Percentiles rank a stretch among this genome's conserved stretches.
Conservation (phyloP, 2,888 invertebrate genomes). For the Orthosia cruda region DNA sequence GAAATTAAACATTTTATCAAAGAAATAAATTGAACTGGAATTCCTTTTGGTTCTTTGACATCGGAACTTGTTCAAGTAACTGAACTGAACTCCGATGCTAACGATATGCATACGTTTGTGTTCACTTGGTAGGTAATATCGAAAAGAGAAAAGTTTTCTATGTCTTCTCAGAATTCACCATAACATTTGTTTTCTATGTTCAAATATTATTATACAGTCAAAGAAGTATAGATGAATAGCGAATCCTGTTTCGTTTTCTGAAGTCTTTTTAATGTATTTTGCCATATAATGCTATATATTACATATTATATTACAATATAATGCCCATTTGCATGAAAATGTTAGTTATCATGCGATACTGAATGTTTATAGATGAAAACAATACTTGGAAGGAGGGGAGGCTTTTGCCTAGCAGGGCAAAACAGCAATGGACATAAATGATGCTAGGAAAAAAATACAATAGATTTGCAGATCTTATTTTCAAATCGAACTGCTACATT, state of each 20-base stretch:
- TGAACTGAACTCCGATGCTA: slow-evolving; percentile 16
- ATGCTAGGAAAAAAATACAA: too few relatives aligned
- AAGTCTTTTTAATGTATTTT: background rate
- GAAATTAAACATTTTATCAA: slow-evolving; percentile 54
- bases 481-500: background rate
- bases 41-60: slow-evolving; percentile 44
- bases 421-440: too few relatives aligned
- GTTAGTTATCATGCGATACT: too few relatives aligned
- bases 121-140: background rate
- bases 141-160: slow-evolving; percentile 11
- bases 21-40: slow-evolving; percentile 49
- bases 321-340: too few relatives aligned
- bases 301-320: too few relatives aligned
- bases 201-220: background rate
- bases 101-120: slow-evolving; percentile 40
- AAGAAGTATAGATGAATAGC: too few relatives aligned
- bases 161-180: background rate
- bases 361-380: too few relatives aligned
- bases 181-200: background rate
- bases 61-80: background rate
- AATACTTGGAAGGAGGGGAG: too few relatives aligned
- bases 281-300: too few relatives aligned
- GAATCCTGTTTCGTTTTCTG: background rate
- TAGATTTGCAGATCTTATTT: too few relatives aligned
- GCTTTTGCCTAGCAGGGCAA: too few relatives aligned